Evolutionary conservation across 2,113 vertebrate species (phyloP).

Genomic region (Pheucticus melanocephalus): DNA sequence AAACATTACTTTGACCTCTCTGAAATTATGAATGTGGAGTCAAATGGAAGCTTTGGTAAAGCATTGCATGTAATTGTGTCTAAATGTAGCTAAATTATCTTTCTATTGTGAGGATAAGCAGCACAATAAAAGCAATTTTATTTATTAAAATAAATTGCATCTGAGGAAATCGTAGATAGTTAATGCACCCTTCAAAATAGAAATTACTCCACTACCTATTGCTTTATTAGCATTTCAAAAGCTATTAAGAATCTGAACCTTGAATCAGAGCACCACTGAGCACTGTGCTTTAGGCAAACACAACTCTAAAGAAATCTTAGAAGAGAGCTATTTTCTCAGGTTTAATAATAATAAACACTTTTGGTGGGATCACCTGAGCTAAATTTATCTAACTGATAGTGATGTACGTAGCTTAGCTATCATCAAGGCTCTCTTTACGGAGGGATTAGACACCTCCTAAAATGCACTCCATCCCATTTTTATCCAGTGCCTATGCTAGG

Average conservation of each 20-base stretch:
- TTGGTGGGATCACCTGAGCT: neutral
- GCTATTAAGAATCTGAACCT: neutral
- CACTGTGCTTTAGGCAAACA: neutral
- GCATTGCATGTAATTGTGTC: neutral
- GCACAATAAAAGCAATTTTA: neutral
- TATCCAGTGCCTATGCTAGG: neutral
- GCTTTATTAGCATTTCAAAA: neutral
- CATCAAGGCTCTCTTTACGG: fast-evolving
- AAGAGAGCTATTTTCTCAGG: neutral
- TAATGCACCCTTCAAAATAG: neutral
- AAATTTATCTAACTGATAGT: neutral
- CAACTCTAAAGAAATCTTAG: neutral
- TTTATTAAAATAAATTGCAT: neutral
- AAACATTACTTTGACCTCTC: neutral
- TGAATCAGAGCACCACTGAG: neutral
- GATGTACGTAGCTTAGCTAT: neutral
- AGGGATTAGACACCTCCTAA: neutral
- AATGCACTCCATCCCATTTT: neutral
- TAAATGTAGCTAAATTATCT: neutral
- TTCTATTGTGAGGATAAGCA: neutral
- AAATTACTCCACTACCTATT: neutral
- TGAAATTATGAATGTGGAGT: neutral
- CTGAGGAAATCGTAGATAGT: neutral
- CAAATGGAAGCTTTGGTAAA: neutral
- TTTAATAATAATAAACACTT: neutral